Evolutionary conservation across 1,140 invertebrate species (phyloP).

Genomic region (Drosophila melanogaster): DNA sequence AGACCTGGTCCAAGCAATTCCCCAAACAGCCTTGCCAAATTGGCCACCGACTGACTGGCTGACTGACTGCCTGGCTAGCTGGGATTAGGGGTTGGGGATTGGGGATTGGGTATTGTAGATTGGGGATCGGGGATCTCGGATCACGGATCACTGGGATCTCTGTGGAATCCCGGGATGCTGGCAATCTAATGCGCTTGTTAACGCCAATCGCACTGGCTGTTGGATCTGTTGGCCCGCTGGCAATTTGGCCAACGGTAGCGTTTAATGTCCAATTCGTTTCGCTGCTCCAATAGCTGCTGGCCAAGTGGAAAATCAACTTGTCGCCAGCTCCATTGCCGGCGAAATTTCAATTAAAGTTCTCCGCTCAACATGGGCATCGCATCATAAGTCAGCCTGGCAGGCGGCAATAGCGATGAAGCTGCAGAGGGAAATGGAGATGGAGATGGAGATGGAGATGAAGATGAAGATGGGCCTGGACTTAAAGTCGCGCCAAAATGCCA

Average conservation of each 20-base stretch:
- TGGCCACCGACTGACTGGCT: slow-evolving; percentile 60
- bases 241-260: slow-evolving; percentile 81
- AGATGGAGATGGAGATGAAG: slow-evolving; percentile 10
- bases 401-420: slow-evolving; percentile 4
- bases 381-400: slow-evolving; percentile 38
- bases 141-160: background rate
- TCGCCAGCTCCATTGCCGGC: slow-evolving; percentile 49
- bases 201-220: slow-evolving; percentile 71
- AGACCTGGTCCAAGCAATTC: slow-evolving; percentile 66
- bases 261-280: slow-evolving; percentile 83
- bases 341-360: slow-evolving; percentile 79
- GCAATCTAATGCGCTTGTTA: slow-evolving; percentile 76
- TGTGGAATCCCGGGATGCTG: slow-evolving; percentile 19
- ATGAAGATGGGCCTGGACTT: slow-evolving; percentile 26
- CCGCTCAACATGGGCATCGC: slow-evolving; percentile 46
- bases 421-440: no score
- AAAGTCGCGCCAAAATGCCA: slow-evolving; percentile 55
- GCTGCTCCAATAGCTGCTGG: slow-evolving; percentile 36
- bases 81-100: background rate
- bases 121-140: no score
- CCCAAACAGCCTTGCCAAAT: slow-evolving; percentile 80
- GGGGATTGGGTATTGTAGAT: no score
- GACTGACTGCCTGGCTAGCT: slow-evolving; percentile 42
- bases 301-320: slow-evolving; percentile 79
- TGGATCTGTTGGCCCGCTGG: slow-evolving; percentile 50